These are phyloP conservation scores for Illadopsis cleaveri DNA, from an alignment of 2,113 vertebrate genomes.

Conservation along the genomic window DNA sequence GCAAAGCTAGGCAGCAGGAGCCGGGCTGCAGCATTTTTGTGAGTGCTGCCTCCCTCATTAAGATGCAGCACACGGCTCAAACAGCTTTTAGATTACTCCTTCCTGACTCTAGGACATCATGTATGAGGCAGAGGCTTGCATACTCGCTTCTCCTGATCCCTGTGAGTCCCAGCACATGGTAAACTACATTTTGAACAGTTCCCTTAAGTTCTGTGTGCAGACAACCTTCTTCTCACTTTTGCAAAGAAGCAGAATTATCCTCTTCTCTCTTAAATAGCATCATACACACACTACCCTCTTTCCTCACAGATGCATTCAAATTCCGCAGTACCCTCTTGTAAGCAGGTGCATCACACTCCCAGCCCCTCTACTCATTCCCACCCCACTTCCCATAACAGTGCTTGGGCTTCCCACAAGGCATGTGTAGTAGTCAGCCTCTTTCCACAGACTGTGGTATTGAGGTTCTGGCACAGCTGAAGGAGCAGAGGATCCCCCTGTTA, in stretches of 20 bases:
- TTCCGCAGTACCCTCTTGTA: not conserved
- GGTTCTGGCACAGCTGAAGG: not conserved
- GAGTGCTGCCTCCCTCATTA: not conserved
- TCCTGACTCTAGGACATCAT: not conserved
- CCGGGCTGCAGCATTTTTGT: not conserved
- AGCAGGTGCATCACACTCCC: not conserved
- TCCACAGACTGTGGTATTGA: not conserved
- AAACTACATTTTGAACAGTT: not conserved
- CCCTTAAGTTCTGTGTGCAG: not conserved
- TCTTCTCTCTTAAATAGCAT: not conserved
- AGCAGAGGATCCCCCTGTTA: not conserved
- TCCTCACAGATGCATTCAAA: not conserved
- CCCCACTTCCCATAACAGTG: accelerated
- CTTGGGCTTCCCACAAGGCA: not conserved
- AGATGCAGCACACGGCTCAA: not conserved
- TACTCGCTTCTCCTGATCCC: not conserved
- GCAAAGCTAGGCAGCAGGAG: not conserved
- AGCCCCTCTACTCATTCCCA: not conserved
- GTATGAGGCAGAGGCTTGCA: not conserved
- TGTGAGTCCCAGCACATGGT: not conserved
- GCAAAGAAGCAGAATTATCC: not conserved
- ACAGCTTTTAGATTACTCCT: slow-evolving; percentile 8
- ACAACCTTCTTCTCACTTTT: not conserved
- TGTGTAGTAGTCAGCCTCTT: not conserved
- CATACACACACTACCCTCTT: not conserved